Percentiles rank a stretch among this genome's conserved stretches.
Evolutionary conservation across 2,797 vertebrate genomes (phyloP).

Genomic region (Crocodylus rhombifer): DNA sequence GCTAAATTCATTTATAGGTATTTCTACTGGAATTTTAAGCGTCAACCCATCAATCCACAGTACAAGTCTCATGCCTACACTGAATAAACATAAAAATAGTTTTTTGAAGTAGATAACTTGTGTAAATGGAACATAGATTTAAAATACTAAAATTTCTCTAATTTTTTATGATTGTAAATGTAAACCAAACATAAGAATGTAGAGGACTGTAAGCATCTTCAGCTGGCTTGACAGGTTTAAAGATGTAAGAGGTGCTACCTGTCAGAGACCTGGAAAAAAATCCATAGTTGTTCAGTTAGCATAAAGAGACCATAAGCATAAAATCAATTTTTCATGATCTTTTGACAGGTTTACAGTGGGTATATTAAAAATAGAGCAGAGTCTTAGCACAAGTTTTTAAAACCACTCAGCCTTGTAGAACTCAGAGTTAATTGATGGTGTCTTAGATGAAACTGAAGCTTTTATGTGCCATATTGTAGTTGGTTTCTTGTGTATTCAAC

Average conservation of each 20-base stretch:
- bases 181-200: slow-evolving; percentile 19
- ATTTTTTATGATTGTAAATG: background rate
- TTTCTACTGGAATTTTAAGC: slow-evolving; percentile 67
- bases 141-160: background rate
- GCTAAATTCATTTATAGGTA: slow-evolving; percentile 59
- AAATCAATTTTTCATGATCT: slow-evolving; percentile 68
- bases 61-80: background rate
- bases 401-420: slow-evolving; percentile 36
- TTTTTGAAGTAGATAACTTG: background rate
- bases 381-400: slow-evolving; percentile 67
- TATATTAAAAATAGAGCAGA: slow-evolving; percentile 62
- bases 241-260: slow-evolving; percentile 49
- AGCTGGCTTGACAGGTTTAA: background rate
- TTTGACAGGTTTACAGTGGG: slow-evolving; percentile 52
- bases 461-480: background rate
- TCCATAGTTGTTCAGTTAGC: slow-evolving; percentile 61
- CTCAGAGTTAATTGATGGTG: slow-evolving; percentile 47
- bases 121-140: slow-evolving; percentile 6
- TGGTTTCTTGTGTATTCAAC: slow-evolving; percentile 14
- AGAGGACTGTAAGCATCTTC: background rate
- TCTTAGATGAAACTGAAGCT: slow-evolving; percentile 36
- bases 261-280: slow-evolving; percentile 52
- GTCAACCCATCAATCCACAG: slow-evolving; percentile 5
- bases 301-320: slow-evolving; percentile 54
- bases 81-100: slow-evolving; percentile 34